A percentile compares a stretch with the other conserved stretches of the same genome.
Evolutionary conservation across 2,888 invertebrate genomes (phyloP).

Genomic region (Meliscaeva auricollis): DNA sequence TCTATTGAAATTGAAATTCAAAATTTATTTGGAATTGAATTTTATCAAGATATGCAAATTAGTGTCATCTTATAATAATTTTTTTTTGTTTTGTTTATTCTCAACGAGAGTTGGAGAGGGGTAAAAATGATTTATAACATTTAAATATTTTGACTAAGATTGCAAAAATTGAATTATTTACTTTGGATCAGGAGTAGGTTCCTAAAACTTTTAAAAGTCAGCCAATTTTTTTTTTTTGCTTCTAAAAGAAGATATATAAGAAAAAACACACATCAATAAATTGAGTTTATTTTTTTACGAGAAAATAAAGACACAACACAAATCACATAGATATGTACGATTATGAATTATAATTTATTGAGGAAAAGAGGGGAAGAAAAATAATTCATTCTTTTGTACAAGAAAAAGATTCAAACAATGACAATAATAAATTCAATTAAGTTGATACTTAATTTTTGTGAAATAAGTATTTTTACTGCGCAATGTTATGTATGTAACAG

Average conservation of each 20-base stretch:
- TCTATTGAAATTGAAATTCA: conserved; percentile 36
- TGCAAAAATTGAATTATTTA: conserved; percentile 12
- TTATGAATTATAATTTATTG: neutral
- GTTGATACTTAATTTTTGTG: conserved; percentile 13
- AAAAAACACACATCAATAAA: conserved; percentile 6
- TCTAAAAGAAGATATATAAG: neutral
- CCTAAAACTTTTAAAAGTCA: conserved; percentile 12
- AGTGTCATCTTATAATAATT: conserved; percentile 14
- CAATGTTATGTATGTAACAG: too few relatives aligned
- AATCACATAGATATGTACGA: neutral
- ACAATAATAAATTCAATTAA: conserved; percentile 39
- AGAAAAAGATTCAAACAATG: neutral
- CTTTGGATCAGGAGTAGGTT: conserved; percentile 14
- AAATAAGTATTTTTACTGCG: neutral
- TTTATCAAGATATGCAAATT: conserved; percentile 68
- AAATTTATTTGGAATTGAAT: conserved; percentile 65
- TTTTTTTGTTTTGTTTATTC: neutral
- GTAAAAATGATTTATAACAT: conserved; percentile 44
- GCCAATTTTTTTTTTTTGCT: neutral
- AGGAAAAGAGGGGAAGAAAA: neutral
- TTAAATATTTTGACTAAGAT: conserved; percentile 35
- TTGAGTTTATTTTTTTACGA: neutral
- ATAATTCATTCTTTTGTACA: neutral
- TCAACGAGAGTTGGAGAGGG: neutral
- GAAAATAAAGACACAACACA: neutral